Base-by-base conservation (phyloP, 2,888 invertebrate species). In the Phorcus lineatus region DNA sequence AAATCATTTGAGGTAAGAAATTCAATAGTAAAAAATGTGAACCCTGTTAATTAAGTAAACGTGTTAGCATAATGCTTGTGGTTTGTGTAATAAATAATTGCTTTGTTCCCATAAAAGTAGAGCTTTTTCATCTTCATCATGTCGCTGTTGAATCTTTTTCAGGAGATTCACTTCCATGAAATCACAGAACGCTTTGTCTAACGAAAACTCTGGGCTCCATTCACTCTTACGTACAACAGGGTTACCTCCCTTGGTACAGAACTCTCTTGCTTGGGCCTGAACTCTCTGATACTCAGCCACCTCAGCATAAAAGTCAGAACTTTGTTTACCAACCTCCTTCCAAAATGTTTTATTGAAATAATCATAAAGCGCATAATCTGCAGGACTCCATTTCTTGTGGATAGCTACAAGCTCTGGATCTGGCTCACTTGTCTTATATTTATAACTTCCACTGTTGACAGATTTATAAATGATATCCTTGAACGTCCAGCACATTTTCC, bases 401-500 rank as follows among this genome's bases (percentile, higher is more conserved):
- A 89, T 86, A 13, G 86, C 82, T 19, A 83, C 80, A 66, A 86
- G 70, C 6, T 81, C 78, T 24, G 83, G 84, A 13, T 84, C 80
- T 22, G 83, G 80, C 57, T 70, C 54, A 3, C 83, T 17, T 2
- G 77, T 22, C 24, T 85, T 84, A 19, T 81, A 80, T 2, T 78
- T 77, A 52, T 89, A 86, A 0, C 82, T 81, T 7, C 82, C 85
- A 3, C 84, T 80, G 80, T 90, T 91, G n/a, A 85, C 83, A n/a
- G 81, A 85, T 55, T 86, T 82, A 81, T 89, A 91, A 0, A 93
- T 52, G 19, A 93, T 91, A 80, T 93, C 93, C 75, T 90, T 88
- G 0, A 89, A 86, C 6, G 80, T 84, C 93, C 93, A 93, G 81
- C 92, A 92, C 89, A 93, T 89, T 17, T 86, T 67, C 22, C 91